These are phyloP conservation scores for Rhabdomys dilectus DNA, from an alignment of 2,113 vertebrate species.

Conservation along the genomic window DNA sequence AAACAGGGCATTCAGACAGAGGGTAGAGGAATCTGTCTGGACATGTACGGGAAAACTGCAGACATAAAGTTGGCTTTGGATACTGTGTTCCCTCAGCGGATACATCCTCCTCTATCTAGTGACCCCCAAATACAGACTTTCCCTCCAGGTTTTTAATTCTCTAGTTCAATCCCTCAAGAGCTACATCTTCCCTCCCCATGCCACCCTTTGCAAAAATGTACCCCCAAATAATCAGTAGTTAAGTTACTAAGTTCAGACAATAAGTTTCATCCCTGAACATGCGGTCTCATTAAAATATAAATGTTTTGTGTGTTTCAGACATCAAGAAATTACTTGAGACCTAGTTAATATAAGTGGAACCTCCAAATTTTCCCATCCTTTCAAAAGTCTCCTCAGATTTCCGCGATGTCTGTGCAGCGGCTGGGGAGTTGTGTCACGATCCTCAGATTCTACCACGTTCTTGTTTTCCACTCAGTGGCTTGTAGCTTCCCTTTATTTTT, in stretches of 20 bases:
- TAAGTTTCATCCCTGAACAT: background rate
- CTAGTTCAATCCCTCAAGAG: background rate
- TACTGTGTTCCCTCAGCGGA: background rate
- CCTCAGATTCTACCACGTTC: background rate
- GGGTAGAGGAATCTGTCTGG: background rate
- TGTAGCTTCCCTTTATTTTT: background rate
- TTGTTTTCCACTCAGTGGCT: background rate
- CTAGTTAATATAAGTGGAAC: background rate
- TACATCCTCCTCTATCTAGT: background rate
- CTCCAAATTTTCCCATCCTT: background rate
- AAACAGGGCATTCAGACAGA: background rate
- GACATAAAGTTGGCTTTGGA: background rate
- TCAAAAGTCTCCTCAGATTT: background rate
- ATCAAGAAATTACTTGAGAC: background rate
- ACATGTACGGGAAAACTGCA: background rate
- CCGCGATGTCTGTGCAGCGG: background rate
- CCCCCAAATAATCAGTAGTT: background rate
- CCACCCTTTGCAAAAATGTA: background rate
- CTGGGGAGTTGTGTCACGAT: background rate
- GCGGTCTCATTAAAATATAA: background rate
- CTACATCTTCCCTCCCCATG: accelerated
- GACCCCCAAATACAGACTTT: background rate
- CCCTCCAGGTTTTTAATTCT: background rate
- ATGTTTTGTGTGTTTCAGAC: background rate
- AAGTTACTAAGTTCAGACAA: background rate